These are phyloP conservation scores for Pipa parva DNA, from an alignment of 2,113 vertebrate species.

Conservation along the genomic window DNA sequence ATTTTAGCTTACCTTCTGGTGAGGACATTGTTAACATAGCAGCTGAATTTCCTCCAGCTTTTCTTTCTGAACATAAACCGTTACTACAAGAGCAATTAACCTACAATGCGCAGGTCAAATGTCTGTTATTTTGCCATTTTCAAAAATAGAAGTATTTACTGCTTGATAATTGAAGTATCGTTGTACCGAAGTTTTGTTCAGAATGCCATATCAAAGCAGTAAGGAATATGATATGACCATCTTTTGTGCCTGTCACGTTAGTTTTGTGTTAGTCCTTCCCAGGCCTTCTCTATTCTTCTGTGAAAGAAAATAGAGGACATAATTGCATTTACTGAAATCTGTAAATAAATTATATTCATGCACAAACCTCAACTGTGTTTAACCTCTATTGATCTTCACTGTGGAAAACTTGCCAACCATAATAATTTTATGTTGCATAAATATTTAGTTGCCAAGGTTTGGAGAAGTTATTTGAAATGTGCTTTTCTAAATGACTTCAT, in stretches of 20 bases:
- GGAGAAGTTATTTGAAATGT: not conserved
- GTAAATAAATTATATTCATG: not conserved
- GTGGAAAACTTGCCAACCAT: not conserved
- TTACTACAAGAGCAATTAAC: slow-evolving; percentile 58
- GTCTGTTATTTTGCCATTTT: slow-evolving; percentile 49
- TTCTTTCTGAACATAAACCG: slow-evolving; percentile 41
- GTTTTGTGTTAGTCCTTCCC: slow-evolving; percentile 39
- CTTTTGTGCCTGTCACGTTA: slow-evolving; percentile 39
- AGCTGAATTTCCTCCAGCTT: slow-evolving; percentile 35
- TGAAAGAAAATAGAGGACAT: slow-evolving; percentile 2
- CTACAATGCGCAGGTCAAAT: slow-evolving; percentile 51
- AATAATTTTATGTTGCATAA: not conserved
- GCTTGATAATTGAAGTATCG: slow-evolving; percentile 45
- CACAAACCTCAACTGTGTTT: not conserved
- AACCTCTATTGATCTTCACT: not conserved
- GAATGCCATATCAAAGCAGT: slow-evolving; percentile 49
- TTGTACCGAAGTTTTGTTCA: slow-evolving; percentile 49
- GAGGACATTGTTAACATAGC: slow-evolving; percentile 49
- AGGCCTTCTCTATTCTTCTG: slow-evolving; percentile 26
- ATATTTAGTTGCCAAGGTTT: not conserved
- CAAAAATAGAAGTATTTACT: slow-evolving; percentile 47
- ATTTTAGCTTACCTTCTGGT: slow-evolving; percentile 51
- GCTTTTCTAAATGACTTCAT: not conserved
- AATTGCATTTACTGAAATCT: not conserved
- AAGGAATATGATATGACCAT: slow-evolving; percentile 33